Base-by-base conservation (phyloP, 2,113 vertebrate species). In the Herpetotheres cachinnans region DNA sequence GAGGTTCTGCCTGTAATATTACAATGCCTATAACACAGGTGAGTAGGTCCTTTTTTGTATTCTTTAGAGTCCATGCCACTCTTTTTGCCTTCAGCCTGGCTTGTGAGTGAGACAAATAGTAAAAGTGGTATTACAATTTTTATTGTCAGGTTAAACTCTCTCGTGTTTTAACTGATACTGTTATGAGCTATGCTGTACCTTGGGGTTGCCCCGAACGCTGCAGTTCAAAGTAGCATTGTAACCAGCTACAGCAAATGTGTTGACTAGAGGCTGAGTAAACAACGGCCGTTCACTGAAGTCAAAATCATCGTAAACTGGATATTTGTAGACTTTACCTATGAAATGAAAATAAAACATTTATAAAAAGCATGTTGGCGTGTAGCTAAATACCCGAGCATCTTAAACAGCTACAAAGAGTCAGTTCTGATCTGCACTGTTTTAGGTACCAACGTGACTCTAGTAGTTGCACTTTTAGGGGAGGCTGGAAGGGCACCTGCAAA, bases 211-310 rank as follows among this genome's bases (percentile, higher is more conserved):
- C 46, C 99, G 98, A 46, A 99, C 99, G 1, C 99, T 99, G 97
- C 99, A 99, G 98, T 99, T 99, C 79, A 99, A 98, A 49, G 99
- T 99, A 47, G 99, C 93, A 1, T 99, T 99, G 98, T 99, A 99
- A 44, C 99, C 99, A 29, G 99, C 99, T 1, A 99, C 86, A 2
- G 99, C 99, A 16, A 98, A 99, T 1, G 99, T 99, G 97, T 99
- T 98, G 86, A 99, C 97, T 89, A 99, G 97, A 16, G 99, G 99
- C 95, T 99, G 99, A 6, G 99, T 99, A 96, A 99, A 99, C 90
- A 98, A 97, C 2, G 99, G 99, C 1, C 98, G 94, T 96, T 99
- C 99, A 6, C 97, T 99, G 98, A 99, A 99, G 97, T 99, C 98
- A 16, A 98, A 99, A 71, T 99, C 99, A 0, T 97, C 98, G 49